Evolutionary conservation across 2,797 vertebrate species (phyloP), one percentile per base, ranked within the genome.

Genomic region (Gymnothorax reevesii): DNA sequence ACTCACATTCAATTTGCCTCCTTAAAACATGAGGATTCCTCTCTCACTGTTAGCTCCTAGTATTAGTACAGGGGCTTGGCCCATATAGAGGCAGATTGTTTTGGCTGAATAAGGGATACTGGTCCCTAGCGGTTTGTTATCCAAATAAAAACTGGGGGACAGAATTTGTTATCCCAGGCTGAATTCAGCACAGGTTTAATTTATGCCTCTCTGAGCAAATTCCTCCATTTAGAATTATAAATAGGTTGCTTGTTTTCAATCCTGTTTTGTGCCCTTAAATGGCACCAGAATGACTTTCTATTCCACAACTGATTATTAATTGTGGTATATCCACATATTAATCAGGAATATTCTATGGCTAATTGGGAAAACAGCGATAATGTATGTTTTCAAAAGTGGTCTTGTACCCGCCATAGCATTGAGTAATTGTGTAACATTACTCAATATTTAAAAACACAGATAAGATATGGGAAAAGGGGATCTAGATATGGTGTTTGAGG

Each of bases 101-200:
- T 7, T 84, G 84, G 49, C 64, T 84, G 84, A 73, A 73, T 77
- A 84, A 73, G 33, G 13, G 57, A 27, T 55, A 12, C 59, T 54
- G 17, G 84, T 52, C 84, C 73, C 64, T 54, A 62, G 64, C 57
- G 84, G 64, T 49, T 71, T 55, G 27, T 10, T 71, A n/a, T n/a
- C 64, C 52, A 73, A 84, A 84, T 71, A 84, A 57, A 84, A n/a
- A 8, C 52, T 22, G 4, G 66, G 20, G 59, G 55, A 84, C 9
- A 73, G 84, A 84, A 84, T 84, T 73, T 73, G 66, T 73, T 66
- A 84, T 84, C 49, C 27, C 84, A 71, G 84, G 33, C 20, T 22
- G 66, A 55, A 57, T 10, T 52, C 66, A 52, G 49, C 52, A 71
- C n/a, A 66, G 66, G 64, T 49, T 64, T 71, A 57, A 82, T 83